phyloP scores from a whole-genome alignment of 2,888 invertebrate species.

The Tetrapedia diversipes region DNA sequence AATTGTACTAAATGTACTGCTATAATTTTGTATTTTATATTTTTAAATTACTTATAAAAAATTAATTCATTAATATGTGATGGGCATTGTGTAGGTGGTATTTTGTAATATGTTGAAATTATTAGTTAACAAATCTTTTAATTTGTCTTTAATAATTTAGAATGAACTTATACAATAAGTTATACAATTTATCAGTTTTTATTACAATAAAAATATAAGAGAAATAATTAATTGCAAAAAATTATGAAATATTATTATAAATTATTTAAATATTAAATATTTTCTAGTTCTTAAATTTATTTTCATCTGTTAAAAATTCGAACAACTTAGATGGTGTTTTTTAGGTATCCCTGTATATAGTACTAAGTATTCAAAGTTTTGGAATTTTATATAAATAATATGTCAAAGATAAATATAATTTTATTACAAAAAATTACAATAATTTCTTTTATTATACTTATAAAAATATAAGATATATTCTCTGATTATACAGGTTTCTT shows the following conservation, averaged over 20 bases:
- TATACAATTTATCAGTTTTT: background rate
- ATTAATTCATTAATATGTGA: background rate
- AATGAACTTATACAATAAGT: background rate
- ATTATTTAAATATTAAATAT: constrained; percentile 5
- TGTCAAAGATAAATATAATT: constrained; percentile 18
- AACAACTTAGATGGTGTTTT: constrained; percentile 1
- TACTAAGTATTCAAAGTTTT: constrained; percentile 10
- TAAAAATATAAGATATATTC: constrained; percentile 1
- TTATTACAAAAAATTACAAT: constrained; percentile 13
- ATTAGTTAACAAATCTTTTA: background rate
- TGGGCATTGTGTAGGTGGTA: background rate
- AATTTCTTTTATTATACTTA: background rate
- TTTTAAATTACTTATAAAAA: background rate
- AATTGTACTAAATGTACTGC: background rate
- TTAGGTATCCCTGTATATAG: constrained; percentile 11
- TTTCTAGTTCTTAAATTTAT: background rate
- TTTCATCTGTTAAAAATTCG: constrained; percentile 4
- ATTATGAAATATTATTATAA: background rate
- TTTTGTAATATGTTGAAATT: background rate
- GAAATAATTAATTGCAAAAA: background rate
- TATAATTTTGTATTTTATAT: constrained; percentile 1
- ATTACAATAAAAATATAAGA: background rate
- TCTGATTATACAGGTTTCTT: constrained; percentile 18
- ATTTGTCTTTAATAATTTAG: background rate
- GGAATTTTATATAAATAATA: constrained; percentile 15